A percentile compares a stretch with the other conserved stretches of the same genome.
Conservation (phyloP, 1,140 invertebrate genomes). For the Trichoplusia ni region DNA sequence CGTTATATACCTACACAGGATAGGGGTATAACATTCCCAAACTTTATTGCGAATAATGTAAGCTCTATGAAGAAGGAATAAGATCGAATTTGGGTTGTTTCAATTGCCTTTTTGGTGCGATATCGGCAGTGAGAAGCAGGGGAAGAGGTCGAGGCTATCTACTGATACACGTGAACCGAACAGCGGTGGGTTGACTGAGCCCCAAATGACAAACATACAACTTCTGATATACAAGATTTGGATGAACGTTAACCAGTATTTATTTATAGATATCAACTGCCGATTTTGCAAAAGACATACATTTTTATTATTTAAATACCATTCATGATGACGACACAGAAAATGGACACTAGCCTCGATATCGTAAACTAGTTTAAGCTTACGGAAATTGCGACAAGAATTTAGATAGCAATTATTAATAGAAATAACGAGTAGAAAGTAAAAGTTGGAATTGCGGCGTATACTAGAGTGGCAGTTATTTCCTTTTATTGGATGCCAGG, state of each 20-base stretch:
- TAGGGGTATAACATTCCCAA: slow-evolving; percentile 37
- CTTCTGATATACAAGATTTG: slow-evolving; percentile 47
- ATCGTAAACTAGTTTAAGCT: too few relatives aligned
- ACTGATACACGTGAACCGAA: slow-evolving; percentile 61
- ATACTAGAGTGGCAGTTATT: slow-evolving; percentile 7
- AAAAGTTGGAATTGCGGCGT: slow-evolving; percentile 14
- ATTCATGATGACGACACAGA: too few relatives aligned
- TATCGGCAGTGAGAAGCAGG: slow-evolving; percentile 46
- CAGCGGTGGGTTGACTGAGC: slow-evolving; percentile 55
- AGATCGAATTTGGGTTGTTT: slow-evolving; percentile 8
- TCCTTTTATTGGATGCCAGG: slow-evolving; percentile 1
- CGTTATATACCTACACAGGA: slow-evolving; percentile 41
- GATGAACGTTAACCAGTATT: slow-evolving; percentile 25
- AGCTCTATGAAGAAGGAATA: neutral
- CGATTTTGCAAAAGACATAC: too few relatives aligned
- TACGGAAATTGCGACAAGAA: too few relatives aligned
- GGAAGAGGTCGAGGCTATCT: slow-evolving; percentile 75
- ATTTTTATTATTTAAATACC: too few relatives aligned
- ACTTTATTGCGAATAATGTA: slow-evolving; percentile 3
- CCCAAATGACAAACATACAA: slow-evolving; percentile 51
- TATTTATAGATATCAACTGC: too few relatives aligned
- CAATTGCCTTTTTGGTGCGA: neutral
- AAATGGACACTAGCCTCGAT: too few relatives aligned
- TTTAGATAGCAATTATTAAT: too few relatives aligned
- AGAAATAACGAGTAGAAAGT: slow-evolving; percentile 16